Evolutionary conservation across 2,797 vertebrate species (phyloP).

Genomic region (Protonibea diacanthus): DNA sequence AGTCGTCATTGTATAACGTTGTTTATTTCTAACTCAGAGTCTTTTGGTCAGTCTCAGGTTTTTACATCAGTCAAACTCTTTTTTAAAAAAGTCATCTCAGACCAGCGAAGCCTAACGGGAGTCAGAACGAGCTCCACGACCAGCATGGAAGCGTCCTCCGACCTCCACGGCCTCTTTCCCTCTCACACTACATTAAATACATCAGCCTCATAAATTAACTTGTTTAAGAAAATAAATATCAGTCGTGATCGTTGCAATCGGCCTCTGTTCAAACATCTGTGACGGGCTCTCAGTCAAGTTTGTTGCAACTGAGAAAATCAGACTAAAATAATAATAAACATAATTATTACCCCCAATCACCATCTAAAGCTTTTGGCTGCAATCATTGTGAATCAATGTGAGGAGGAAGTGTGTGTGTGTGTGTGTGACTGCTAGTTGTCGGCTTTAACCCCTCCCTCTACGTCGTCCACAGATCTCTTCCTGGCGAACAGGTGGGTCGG

Average conservation of each 20-base stretch:
- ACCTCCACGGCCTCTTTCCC: neutral
- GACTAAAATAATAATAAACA: constrained; percentile 3
- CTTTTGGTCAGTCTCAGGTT: constrained; percentile 11
- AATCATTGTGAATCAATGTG: constrained; percentile 4
- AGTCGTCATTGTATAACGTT: neutral
- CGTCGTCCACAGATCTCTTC: constrained; percentile 86
- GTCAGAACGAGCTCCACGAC: constrained; percentile 74
- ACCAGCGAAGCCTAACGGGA: constrained; percentile 19
- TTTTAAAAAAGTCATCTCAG: constrained; percentile 28
- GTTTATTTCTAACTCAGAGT: constrained; percentile 63
- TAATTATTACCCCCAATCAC: neutral
- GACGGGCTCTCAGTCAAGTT: neutral
- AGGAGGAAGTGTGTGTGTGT: constrained; percentile 6
- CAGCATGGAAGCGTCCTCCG: constrained; percentile 80
- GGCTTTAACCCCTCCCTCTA: constrained; percentile 64
- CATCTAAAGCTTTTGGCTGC: constrained; percentile 27
- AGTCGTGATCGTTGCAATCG: neutral
- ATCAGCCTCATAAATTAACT: constrained; percentile 74
- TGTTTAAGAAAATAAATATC: constrained; percentile 80
- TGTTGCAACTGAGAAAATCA: neutral
- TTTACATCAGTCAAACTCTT: neutral
- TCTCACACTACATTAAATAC: constrained; percentile 52
- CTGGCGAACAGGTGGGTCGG: constrained; percentile 85
- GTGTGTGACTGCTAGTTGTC: constrained; percentile 51
- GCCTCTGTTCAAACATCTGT: constrained; percentile 1